phyloP scores from a whole-genome alignment of 92 coral and sea anemone genomes.

The Muricea muricata region DNA sequence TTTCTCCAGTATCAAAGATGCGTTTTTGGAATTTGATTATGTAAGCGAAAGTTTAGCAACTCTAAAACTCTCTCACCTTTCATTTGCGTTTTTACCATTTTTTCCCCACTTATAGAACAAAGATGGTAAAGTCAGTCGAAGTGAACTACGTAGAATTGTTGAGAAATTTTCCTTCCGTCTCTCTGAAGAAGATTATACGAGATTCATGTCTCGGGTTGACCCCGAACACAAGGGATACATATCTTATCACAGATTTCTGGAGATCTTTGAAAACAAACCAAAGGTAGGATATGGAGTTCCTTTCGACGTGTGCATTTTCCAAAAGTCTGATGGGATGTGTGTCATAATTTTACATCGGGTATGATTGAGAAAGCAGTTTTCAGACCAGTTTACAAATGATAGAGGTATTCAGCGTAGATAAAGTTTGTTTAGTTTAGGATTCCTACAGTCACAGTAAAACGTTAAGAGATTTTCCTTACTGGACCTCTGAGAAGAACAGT shows the following conservation, averaged over 20 bases:
- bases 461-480: background rate
- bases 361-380: too few relatives aligned
- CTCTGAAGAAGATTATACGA: slow-evolving; percentile 85
- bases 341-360: too few relatives aligned
- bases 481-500: too few relatives aligned
- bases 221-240: slow-evolving; percentile 88
- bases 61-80: too few relatives aligned
- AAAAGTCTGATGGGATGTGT: too few relatives aligned
- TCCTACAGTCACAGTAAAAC: background rate
- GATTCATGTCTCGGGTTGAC: slow-evolving; percentile 89
- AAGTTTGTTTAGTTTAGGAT: too few relatives aligned
- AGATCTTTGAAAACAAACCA: slow-evolving; percentile 84
- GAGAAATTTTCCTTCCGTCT: slow-evolving; percentile 96
- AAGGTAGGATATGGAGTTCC: too few relatives aligned
- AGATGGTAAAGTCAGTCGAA: slow-evolving; percentile 91
- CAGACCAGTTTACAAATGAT: background rate
- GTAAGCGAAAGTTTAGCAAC: slow-evolving; percentile 60
- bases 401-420: background rate
- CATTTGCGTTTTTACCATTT: background rate
- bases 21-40: slow-evolving; percentile 99
- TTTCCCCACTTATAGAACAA: slow-evolving; percentile 73
- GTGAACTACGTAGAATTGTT: slow-evolving; percentile 90
- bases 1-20: slow-evolving; percentile 89
- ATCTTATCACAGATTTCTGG: slow-evolving; percentile 90
- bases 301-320: too few relatives aligned